These are phyloP conservation scores for Spheniscus humboldti DNA, from an alignment of 2,797 vertebrate genomes.

Conservation along the genomic window DNA sequence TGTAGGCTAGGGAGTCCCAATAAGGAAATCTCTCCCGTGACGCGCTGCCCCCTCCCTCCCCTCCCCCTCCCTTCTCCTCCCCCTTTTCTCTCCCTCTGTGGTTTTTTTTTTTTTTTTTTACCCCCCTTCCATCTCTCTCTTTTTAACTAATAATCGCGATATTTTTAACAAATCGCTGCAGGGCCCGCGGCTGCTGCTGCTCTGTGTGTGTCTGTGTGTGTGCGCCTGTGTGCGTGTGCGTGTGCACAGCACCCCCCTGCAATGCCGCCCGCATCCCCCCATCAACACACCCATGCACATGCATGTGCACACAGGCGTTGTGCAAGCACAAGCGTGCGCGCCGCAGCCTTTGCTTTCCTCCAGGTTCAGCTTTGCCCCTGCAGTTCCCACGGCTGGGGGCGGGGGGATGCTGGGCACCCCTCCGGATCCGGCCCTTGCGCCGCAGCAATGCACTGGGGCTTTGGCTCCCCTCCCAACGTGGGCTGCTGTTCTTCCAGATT, in stretches of 20 bases:
- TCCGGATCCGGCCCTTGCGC: background rate
- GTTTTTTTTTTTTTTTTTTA: too few species aligned
- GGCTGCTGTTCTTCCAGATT: background rate
- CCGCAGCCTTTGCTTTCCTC: background rate
- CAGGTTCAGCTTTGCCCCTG: background rate
- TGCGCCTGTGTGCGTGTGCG: background rate
- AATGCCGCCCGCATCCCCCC: background rate
- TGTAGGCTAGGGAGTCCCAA: constrained; percentile 90
- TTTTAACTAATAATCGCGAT: constrained; percentile 12
- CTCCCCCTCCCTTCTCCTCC: background rate
- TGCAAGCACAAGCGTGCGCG: background rate
- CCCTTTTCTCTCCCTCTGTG: background rate
- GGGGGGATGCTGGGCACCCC: background rate
- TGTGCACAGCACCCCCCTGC: background rate
- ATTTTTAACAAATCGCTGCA: background rate
- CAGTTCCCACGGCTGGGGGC: background rate
- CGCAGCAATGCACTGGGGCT: background rate
- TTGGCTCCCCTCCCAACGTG: background rate
- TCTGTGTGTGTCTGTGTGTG: background rate
- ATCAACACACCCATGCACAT: background rate
- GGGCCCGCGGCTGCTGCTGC: background rate
- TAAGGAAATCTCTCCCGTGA: constrained; percentile 86
- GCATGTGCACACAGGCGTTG: background rate
- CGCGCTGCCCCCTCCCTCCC: constrained; percentile 62
- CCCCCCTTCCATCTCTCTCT: background rate